These are phyloP conservation scores for Malthinus flaveolus DNA, from an alignment of 2,888 invertebrate species.

Conservation along the genomic window DNA sequence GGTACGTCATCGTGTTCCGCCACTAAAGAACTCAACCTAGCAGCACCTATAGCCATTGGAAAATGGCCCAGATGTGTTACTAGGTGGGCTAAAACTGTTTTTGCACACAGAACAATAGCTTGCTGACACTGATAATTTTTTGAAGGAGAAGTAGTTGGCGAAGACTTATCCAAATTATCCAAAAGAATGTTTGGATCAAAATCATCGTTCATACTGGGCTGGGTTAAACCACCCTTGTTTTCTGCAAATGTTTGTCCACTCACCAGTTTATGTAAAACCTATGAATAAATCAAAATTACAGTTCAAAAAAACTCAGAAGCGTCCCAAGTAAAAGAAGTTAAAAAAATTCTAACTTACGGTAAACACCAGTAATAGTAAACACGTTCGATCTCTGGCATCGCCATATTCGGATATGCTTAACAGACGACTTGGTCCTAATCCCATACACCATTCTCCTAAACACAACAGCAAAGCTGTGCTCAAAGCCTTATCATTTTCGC, in stretches of 20 bases:
- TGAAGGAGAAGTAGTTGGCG: constrained; percentile 56
- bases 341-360: constrained; percentile 57
- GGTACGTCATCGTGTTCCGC: constrained; percentile 91
- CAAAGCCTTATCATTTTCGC: constrained; percentile 70
- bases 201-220: constrained; percentile 63
- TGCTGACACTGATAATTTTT: constrained; percentile 57
- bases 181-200: constrained; percentile 74
- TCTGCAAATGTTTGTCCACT: constrained; percentile 60
- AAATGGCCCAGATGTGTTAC: constrained; percentile 93
- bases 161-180: constrained; percentile 65
- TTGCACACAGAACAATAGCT: constrained; percentile 63
- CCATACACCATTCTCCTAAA: constrained; percentile 93
- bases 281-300: constrained; percentile 25
- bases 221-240: constrained; percentile 56
- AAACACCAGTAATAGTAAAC: constrained; percentile 70
- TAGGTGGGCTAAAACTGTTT: constrained; percentile 75
- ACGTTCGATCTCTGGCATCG: constrained; percentile 54
- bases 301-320: too few species aligned
- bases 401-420: constrained; percentile 58
- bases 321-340: background rate
- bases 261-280: constrained; percentile 66
- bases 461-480: constrained; percentile 83
- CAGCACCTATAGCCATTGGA: constrained; percentile 88
- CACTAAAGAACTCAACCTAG: constrained; percentile 85
- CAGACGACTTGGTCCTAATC: constrained; percentile 70